Evolutionary conservation across 2,113 vertebrate species (phyloP).

Genomic region (Ailurus styani): DNA sequence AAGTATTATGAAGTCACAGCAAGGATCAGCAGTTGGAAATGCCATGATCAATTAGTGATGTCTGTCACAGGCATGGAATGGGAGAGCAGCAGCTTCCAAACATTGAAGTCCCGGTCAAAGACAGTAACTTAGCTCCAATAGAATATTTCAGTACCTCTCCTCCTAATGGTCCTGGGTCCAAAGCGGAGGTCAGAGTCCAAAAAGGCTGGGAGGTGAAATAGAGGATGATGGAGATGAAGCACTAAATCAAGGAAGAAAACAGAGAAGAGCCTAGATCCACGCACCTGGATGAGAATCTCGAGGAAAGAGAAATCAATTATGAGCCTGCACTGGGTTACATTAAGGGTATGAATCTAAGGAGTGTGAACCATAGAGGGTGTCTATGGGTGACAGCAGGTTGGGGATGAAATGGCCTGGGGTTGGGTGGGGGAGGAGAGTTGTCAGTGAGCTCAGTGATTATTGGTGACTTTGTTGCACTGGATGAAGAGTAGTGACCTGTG

Average conservation of each 20-base stretch:
- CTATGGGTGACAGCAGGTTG: neutral
- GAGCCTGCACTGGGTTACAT: neutral
- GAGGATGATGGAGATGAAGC: neutral
- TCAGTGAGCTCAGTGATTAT: neutral
- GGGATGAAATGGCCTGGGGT: neutral
- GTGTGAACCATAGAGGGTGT: neutral
- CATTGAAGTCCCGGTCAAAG: neutral
- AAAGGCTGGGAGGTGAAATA: neutral
- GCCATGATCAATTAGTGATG: neutral
- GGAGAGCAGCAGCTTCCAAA: neutral
- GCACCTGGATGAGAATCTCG: neutral
- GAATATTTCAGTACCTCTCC: neutral
- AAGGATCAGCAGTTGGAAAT: neutral
- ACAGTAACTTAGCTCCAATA: no score
- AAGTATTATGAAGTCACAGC: neutral
- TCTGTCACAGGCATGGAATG: neutral
- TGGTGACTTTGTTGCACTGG: neutral
- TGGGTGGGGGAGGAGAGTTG: neutral
- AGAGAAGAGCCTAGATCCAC: neutral
- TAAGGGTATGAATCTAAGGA: neutral
- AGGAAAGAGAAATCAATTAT: neutral
- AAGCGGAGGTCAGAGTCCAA: neutral
- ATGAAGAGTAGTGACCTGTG: neutral
- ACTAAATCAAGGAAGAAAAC: neutral
- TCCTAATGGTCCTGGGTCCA: neutral